Evolutionary conservation across 1,140 invertebrate species (phyloP), one percentile per base, ranked within the genome.

Genomic region (Drosophila lacertosa): DNA sequence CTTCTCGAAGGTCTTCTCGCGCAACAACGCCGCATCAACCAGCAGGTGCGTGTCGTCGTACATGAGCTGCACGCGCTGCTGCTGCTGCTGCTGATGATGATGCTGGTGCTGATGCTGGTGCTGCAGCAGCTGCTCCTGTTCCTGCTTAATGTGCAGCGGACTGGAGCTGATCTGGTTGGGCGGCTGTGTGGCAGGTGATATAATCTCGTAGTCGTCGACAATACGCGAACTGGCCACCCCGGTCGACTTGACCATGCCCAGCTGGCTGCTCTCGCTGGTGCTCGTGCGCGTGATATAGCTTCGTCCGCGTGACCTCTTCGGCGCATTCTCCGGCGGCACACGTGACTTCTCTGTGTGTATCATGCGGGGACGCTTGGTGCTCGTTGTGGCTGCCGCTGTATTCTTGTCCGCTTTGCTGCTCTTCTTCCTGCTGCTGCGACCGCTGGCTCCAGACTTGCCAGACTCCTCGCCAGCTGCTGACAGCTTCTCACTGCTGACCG

Each of bases 321-420:
- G 6, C 11, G 47, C 92, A 65, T 93, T 93, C 13, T 84, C 92
- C 2, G 93, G 92, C 2, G 93, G 90, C 2, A 94, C 92, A 50
- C 93, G 91, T 1, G 93, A 93, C 74, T 94, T 95, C 82, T 95
- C 94, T 0, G 95, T 95, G 71, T 95, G 95, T 66, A 95, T 95
- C 95, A 95, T 95, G 73, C 94, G 94, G 0, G 95, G 95, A 37
- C 94, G 91, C 2, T 71, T 57, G 5, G 29, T 69, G 35, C 35
- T 63, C 10, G 39, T 39, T 15, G 29, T 54, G n/a, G 39, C 35
- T 6, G 64, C 35, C 2, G 53, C 20, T 1, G 48, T 4, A 11
- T 11, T 44, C 26, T 70, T 64, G 39, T 32, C 42, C 16, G 72
- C 42, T 20, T 73, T 74, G 20, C 18, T 16, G 1, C 74, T 2